These are phyloP conservation scores for Augochlorella aurata DNA, from an alignment of 2,888 invertebrate species.

Conservation along the genomic window DNA sequence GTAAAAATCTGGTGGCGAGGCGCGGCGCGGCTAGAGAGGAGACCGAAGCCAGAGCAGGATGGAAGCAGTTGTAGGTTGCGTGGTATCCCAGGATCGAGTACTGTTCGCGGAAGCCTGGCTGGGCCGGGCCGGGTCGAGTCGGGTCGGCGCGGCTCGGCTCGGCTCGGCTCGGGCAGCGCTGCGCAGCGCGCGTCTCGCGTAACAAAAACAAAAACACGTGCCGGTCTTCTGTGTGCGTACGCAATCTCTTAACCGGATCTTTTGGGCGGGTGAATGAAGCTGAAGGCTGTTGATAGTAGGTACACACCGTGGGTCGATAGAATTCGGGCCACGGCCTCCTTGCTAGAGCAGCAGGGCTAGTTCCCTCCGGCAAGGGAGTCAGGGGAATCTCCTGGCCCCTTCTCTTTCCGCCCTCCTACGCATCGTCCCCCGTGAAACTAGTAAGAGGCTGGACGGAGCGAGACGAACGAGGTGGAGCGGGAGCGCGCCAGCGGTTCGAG, in stretches of 20 bases:
- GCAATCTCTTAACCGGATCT: slow-evolving; percentile 68
- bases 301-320: slow-evolving; percentile 68
- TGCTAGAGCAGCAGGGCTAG: slow-evolving; percentile 55
- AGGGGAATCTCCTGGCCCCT: slow-evolving; percentile 12
- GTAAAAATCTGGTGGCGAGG: background rate
- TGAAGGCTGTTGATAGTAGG: slow-evolving; percentile 69
- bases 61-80: too few relatives aligned
- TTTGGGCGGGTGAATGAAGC: slow-evolving; percentile 68
- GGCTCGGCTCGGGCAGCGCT: background rate
- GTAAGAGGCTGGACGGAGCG: background rate
- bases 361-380: slow-evolving; percentile 24
- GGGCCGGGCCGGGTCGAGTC: background rate
- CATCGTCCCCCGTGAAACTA: background rate
- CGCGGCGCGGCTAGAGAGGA: background rate
- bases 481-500: background rate
- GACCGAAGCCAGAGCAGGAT: background rate
- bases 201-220: slow-evolving; percentile 62
- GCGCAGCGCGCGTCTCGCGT: background rate
- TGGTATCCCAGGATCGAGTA: background rate
- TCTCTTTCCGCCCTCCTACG: background rate
- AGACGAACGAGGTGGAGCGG: slow-evolving; percentile 1
- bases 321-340: slow-evolving; percentile 72
- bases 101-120: background rate
- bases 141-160: background rate
- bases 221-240: slow-evolving; percentile 58